Percentiles rank a stretch among this genome's conserved stretches.
phyloP scores from a whole-genome alignment of 2,113 vertebrate species.

The Oncorhynchus gorbuscha region DNA sequence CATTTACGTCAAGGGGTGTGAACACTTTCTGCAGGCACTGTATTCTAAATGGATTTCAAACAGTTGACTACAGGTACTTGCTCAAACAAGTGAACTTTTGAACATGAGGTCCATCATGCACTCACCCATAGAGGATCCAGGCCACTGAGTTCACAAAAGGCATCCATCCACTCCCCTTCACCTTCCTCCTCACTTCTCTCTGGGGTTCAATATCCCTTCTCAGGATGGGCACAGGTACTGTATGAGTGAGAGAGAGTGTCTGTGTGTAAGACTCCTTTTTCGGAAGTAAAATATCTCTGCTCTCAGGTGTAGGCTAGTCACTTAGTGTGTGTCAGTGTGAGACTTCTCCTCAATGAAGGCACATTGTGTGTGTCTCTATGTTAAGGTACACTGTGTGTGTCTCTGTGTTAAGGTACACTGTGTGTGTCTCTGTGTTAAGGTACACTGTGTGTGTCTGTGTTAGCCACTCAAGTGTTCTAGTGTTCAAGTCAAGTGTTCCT shows the following conservation, averaged over 20 bases:
- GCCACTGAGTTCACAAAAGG: slow-evolving; percentile 78
- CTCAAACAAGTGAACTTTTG: background rate
- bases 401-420: background rate
- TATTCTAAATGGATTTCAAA: too few species aligned
- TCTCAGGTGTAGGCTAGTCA: slow-evolving; percentile 17
- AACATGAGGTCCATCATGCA: slow-evolving; percentile 20
- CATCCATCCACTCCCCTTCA: slow-evolving; percentile 74
- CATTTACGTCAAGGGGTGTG: too few species aligned
- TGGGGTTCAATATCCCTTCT: slow-evolving; percentile 46
- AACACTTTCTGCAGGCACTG: too few species aligned
- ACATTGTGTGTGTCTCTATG: slow-evolving; percentile 28
- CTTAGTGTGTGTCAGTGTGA: slow-evolving; percentile 36
- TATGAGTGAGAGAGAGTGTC: background rate
- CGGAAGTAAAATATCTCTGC: too few species aligned
- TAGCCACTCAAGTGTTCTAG: slow-evolving; percentile 42
- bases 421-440: slow-evolving; percentile 8
- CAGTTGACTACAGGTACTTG: too few species aligned
- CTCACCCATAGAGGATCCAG: slow-evolving; percentile 82
- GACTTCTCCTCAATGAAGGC: slow-evolving; percentile 33
- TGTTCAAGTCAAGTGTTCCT: slow-evolving; percentile 34
- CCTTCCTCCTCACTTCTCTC: slow-evolving; percentile 55
- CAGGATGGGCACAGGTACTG: slow-evolving; percentile 12
- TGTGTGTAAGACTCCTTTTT: background rate
- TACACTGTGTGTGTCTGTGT: slow-evolving; percentile 25
- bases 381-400: slow-evolving; percentile 16